These are phyloP conservation scores for Stenichneumon culpator DNA, from an alignment of 2,888 invertebrate species.

Conservation along the genomic window DNA sequence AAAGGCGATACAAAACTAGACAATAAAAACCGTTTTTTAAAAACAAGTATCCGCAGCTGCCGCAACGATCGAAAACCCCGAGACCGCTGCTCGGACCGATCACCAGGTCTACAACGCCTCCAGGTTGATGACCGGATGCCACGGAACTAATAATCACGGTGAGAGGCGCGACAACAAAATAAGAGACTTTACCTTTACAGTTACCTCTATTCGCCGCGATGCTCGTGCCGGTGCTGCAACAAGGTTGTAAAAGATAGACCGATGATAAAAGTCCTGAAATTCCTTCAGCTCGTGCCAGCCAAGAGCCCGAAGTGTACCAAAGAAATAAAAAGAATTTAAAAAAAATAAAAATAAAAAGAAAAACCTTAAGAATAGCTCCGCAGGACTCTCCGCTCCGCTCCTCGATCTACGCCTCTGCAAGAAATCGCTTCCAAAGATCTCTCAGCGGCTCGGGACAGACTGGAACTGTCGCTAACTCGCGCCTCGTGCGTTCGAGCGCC, in stretches of 20 bases:
- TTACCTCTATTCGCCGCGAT: constrained; percentile 40
- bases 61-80: not conserved
- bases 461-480: constrained; percentile 29
- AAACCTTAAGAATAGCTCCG: constrained; percentile 23
- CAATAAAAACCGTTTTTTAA: not conserved
- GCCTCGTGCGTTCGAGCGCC: constrained; percentile 40
- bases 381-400: constrained; percentile 32
- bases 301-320: constrained; percentile 39
- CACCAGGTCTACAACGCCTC: constrained; percentile 19
- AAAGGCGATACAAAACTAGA: no score
- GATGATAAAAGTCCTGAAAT: constrained; percentile 60
- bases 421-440: constrained; percentile 52
- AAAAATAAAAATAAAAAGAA: constrained; percentile 1
- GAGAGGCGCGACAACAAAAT: constrained; percentile 64
- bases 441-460: constrained; percentile 32
- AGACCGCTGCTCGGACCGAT: not conserved
- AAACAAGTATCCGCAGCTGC: not conserved
- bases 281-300: constrained; percentile 65
- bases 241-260: constrained; percentile 50
- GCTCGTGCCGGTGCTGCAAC: constrained; percentile 37
- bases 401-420: constrained; percentile 33
- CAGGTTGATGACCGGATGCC: constrained; percentile 54
- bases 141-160: constrained; percentile 65
- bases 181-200: constrained; percentile 63
- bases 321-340: not conserved